phyloP scores from a whole-genome alignment of 2,888 invertebrate species.

The Drosophila paracracens region DNA sequence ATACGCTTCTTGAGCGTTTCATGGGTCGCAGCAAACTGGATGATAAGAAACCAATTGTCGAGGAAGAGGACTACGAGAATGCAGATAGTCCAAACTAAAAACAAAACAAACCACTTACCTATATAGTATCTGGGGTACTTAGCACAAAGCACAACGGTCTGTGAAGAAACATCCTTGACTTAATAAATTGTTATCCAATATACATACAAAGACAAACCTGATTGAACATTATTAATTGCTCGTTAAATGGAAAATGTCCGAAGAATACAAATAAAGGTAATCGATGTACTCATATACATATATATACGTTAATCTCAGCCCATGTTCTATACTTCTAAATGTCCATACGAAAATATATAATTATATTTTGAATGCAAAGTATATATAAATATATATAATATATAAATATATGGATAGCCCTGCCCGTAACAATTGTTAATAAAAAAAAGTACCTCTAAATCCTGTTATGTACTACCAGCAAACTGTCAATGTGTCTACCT shows the following conservation, averaged over 20 bases:
- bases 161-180: constrained; percentile 38
- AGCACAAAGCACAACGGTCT: constrained; percentile 51
- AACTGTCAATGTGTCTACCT: constrained; percentile 49
- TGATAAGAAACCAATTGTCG: constrained; percentile 83
- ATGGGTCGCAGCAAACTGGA: constrained; percentile 80
- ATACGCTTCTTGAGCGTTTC: constrained; percentile 80
- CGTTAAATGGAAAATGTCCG: constrained; percentile 26
- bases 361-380: background rate
- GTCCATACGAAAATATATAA: constrained; percentile 1
- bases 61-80: constrained; percentile 72
- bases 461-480: constrained; percentile 21
- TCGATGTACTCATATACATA: background rate
- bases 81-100: constrained; percentile 57
- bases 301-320: constrained; percentile 21
- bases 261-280: constrained; percentile 32
- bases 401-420: constrained; percentile 18
- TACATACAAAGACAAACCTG: constrained; percentile 1
- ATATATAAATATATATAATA: constrained; percentile 5
- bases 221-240: constrained; percentile 11
- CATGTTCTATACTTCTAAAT: constrained; percentile 12
- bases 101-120: background rate
- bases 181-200: constrained; percentile 17
- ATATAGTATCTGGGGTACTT: constrained; percentile 5
- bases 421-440: constrained; percentile 53
- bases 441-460: constrained; percentile 41